phyloP scores from a whole-genome alignment of 1,140 invertebrate genomes.

The Aphaenogaster ashmeadi region DNA sequence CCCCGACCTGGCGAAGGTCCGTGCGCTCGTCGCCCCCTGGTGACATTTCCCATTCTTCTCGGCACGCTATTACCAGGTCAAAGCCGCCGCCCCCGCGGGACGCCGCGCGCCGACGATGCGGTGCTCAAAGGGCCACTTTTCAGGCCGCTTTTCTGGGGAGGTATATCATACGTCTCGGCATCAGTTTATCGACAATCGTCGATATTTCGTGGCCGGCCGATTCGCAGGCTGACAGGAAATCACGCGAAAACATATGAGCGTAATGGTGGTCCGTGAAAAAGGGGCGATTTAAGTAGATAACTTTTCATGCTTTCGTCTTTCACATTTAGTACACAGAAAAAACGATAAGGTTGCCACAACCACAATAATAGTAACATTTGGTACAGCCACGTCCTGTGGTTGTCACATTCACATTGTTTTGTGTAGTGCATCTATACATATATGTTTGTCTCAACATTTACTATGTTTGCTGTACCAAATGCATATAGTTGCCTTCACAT shows the following conservation, averaged over 20 bases:
- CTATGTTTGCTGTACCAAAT: too few relatives aligned
- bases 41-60: constrained; percentile 87
- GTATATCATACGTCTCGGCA: constrained; percentile 49
- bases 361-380: too few relatives aligned
- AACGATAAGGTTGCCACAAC: too few relatives aligned
- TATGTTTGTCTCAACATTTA: too few relatives aligned
- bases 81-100: constrained; percentile 86
- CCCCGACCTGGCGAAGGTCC: constrained; percentile 73
- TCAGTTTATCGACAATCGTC: constrained; percentile 56
- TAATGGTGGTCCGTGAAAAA: neutral
- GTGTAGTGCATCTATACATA: too few relatives aligned
- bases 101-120: constrained; percentile 73
- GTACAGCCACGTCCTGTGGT: too few relatives aligned
- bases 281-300: neutral
- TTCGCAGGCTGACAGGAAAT: constrained; percentile 36
- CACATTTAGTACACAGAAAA: too few relatives aligned
- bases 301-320: neutral
- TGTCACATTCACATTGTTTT: too few relatives aligned
- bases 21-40: constrained; percentile 84
- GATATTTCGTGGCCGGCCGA: constrained; percentile 47
- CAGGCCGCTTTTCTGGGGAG: constrained; percentile 75
- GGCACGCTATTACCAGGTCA: constrained; percentile 86
- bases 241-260: constrained; percentile 21
- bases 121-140: constrained; percentile 74
- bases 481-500: too few relatives aligned